These are phyloP conservation scores for Loripinus fragilis DNA, from an alignment of 2,888 invertebrate genomes.

Conservation along the genomic window DNA sequence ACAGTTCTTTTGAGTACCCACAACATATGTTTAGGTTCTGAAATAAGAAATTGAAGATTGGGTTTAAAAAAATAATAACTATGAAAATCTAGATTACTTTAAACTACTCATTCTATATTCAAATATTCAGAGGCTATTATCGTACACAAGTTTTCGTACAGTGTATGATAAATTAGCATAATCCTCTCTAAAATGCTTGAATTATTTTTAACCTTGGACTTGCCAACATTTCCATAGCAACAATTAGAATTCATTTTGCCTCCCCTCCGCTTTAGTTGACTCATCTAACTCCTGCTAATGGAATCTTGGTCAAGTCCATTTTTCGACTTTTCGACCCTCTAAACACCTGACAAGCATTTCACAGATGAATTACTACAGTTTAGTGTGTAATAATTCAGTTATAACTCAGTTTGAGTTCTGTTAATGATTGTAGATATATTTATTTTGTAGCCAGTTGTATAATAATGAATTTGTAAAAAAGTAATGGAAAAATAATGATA, in stretches of 20 bases:
- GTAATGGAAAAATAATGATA: not conserved
- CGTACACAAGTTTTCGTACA: slow-evolving; percentile 54
- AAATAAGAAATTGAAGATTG: too few relatives aligned
- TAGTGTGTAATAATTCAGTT: slow-evolving; percentile 23
- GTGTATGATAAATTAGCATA: slow-evolving; percentile 50
- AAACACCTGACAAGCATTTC: slow-evolving; percentile 56
- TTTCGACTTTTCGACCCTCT: slow-evolving; percentile 57
- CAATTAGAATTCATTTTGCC: not conserved
- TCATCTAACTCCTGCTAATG: slow-evolving; percentile 22
- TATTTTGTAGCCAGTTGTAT: slow-evolving; percentile 15
- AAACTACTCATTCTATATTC: too few relatives aligned
- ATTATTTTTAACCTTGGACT: slow-evolving; percentile 19
- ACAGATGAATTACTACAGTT: slow-evolving; percentile 51
- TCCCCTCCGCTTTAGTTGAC: not conserved
- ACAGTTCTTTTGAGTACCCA: too few relatives aligned
- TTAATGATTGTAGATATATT: slow-evolving; percentile 19
- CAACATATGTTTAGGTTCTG: too few relatives aligned
- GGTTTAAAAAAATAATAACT: too few relatives aligned
- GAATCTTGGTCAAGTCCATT: slow-evolving; percentile 47
- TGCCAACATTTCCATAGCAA: slow-evolving; percentile 19
- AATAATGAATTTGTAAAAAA: not conserved
- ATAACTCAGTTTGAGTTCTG: not conserved
- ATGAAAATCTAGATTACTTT: too few relatives aligned
- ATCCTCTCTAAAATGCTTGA: slow-evolving; percentile 56
- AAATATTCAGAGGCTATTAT: slow-evolving; percentile 37